Evolutionary conservation across 2,113 vertebrate species (phyloP).

Genomic region (Callospermophilus lateralis): DNA sequence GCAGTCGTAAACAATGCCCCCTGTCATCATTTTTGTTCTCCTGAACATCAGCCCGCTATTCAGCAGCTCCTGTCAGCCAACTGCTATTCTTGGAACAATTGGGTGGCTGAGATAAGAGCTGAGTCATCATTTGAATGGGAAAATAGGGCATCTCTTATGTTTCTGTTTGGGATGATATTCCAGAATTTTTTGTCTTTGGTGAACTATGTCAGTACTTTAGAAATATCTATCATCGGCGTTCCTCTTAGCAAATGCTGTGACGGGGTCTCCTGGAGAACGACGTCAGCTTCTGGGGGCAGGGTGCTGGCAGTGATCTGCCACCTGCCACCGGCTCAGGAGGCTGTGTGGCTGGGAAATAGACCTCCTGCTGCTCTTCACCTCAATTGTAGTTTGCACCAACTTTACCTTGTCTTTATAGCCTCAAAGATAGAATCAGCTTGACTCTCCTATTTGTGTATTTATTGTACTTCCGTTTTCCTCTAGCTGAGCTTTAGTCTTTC

Average conservation of each 20-base stretch:
- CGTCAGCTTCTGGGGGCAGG: neutral
- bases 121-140: constrained; percentile 68
- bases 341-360: neutral
- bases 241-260: neutral
- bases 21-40: constrained; percentile 34
- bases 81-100: constrained; percentile 68
- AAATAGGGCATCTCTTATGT: constrained; percentile 65
- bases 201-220: constrained; percentile 58
- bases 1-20: constrained; percentile 29
- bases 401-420: neutral
- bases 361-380: neutral
- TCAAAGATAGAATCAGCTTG: neutral
- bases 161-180: constrained; percentile 42
- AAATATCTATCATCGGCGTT: constrained; percentile 19
- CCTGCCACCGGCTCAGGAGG: too few species aligned
- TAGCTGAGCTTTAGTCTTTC: neutral
- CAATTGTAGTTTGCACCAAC: neutral
- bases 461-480: neutral
- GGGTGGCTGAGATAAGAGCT: constrained; percentile 52
- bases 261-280: rapidly evolving
- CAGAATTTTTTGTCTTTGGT: constrained; percentile 64
- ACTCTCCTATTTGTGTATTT: constrained; percentile 4
- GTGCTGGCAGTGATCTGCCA: neutral
- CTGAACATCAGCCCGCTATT: constrained; percentile 70
- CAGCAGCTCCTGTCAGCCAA: constrained; percentile 71